Evolutionary conservation across 2,888 invertebrate species (phyloP), one percentile per base, ranked within the genome.

Genomic region (Anthoptus insignis): DNA sequence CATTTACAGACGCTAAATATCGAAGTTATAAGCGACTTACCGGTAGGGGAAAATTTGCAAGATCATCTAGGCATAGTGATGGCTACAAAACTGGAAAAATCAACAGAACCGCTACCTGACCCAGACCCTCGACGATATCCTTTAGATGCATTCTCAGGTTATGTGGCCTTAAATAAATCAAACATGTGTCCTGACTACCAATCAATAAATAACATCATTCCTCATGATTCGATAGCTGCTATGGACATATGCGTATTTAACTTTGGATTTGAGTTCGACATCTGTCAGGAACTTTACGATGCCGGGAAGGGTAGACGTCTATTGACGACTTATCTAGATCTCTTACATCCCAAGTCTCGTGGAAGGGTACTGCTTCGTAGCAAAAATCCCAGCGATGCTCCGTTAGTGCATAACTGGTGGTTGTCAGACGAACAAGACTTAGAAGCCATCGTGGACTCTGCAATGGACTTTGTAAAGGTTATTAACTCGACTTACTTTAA

Each of bases 31-130:
- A 72, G 72, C 5, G 76, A 85, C 67, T 68, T 82, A 11, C 81
- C 84, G 0, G 83, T 85, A 3, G 84, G 84, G 3, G 37, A 77
- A 50, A 82, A 83, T 59, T 73, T 73, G 1, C 80, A 81, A 27
- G 81, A 84, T 42, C 84, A 84, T 37, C 22, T 66, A 0, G 45
- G 66, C 3, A 65, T 71, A 2, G 19, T 67, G 64, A 22, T 70
- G 60, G 19, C 68, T 49, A 68, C 71, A 13, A 66, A 63, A 49
- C 56, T 71, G 22, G 73, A 73, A 19, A 59, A 69, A 11, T 39
- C 66, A 0, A 42, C 32, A 13, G 34, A 34, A 1, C 22, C 56
- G 0, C 16, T 59, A 6, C 50, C 19, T 11, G 60, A 59, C 1
- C 0, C n/a, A 0, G 61, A 75, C 24, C 73, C 73, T 6, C 54